Evolutionary conservation across 35 echinoderm and acorn worm species (phyloP), one percentile per base, ranked within the genome.

Genomic region (Ophiothrix spiculata): DNA sequence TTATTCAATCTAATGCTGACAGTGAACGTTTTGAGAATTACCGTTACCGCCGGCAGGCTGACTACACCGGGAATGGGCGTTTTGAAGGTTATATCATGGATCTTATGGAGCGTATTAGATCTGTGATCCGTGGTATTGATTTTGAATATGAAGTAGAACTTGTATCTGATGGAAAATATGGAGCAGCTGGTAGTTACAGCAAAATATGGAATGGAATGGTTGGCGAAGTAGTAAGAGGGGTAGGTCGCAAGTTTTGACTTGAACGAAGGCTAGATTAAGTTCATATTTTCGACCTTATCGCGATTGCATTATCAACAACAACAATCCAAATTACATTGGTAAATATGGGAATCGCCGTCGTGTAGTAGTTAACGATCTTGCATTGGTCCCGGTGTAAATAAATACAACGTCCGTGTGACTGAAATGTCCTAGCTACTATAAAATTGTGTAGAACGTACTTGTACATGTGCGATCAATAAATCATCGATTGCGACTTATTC

Each of bases 81-180:
- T 95, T 39, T 56, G 93, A 95, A 54, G 93, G 93, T 11, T 95
- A 91, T 77, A 95, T 95, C 36, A 88, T 91, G 86, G 93, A 95
- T 17, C 81, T 95, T 0, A 39, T 95, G 19, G 69, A 56, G 33
- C 75, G 80, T 40, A 64, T 95, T 79, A 91, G 87, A 76, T 84
- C 88, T 1, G 39, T 78, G 45, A 94, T 94, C 56, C 77, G 87
- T 33, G 92, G 87, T 17, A 84, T 87, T 29, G 85, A 95, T 35
- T 95, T 95, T 40, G 89, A 95, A n/a, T 95, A 95, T 40, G 93
- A 95, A 34, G 88, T 95, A 33, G 88, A 91, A 39, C 54, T 95
- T 11, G 93, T 91, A 0, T 80, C 93, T 21, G 93, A 95, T 39
- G 80, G 80, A 41, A 77, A 79, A 23, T 95, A 91, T 33, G 93